Evolutionary conservation across 2,113 vertebrate species (phyloP), one percentile per base, ranked within the genome.

Genomic region (Elanus axillaris): DNA sequence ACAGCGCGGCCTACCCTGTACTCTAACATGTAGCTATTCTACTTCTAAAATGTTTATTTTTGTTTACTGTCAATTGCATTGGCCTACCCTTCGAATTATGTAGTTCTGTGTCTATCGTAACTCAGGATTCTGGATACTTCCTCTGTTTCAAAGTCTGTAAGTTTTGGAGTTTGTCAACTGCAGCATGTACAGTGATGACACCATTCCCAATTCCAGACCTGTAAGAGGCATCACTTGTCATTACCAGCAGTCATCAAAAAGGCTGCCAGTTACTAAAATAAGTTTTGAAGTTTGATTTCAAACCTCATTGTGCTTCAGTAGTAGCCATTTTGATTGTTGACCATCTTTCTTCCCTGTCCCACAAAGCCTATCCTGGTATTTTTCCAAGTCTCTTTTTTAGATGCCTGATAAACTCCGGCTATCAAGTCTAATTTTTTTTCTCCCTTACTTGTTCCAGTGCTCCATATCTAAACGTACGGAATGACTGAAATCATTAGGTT

Each of bases 181-280:
- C 97, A 96, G 31, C 64, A 67, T 17, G 93, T 97, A 96, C 53
- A 94, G 77, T 71, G 94, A 88, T 97, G 97, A 97, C 96, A 95
- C 88, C 40, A 34, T 88, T 82, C 85, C 94, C 58, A 92, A 56
- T 78, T 94, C 73, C 60, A 68, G 53, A 73, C 25, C 75, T 87
- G 38, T 84, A 67, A 69, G 75, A 91, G 45, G 14, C 69, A 58
- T 74, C 74, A 66, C 79, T 56, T 75, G 27, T 50, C 60, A 25
- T 88, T 86, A 42, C 62, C 59, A 81, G 19, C 36, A 91, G 20
- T 74, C 56, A 68, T 77, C 36, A 56, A 47, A 82, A 95, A 79
- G 27, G 42, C 59, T 85, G 19, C 60, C 56, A n/a, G 47, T 62
- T 85, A 31, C 29, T 52, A 40, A 78, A 87, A 89, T 48, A 13